Conservation (phyloP, 2,888 invertebrate species). For the Exephanes ischioxanthus region DNA sequence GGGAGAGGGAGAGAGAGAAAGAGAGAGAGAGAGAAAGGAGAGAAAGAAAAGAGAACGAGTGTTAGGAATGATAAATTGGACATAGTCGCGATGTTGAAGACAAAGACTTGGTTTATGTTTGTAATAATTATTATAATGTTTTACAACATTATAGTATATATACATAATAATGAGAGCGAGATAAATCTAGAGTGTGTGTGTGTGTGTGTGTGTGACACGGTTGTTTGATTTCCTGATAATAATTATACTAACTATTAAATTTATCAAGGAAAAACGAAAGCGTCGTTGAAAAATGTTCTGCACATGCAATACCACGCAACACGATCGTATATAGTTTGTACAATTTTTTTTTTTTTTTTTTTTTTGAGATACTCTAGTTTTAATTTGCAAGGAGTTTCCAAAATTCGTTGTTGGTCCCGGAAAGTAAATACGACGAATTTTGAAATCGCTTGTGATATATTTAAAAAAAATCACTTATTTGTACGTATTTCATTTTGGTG, state of each 20-base stretch:
- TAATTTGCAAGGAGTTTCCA: conserved; percentile 36
- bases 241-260: conserved; percentile 45
- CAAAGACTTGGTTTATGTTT: conserved; percentile 79
- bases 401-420: conserved; percentile 1
- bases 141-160: conserved; percentile 61
- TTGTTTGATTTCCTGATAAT: conserved; percentile 63
- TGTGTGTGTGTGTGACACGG: conserved; percentile 46
- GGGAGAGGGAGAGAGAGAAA: conserved; percentile 51
- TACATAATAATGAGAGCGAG: conserved; percentile 1
- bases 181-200: neutral
- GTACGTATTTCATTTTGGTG: conserved; percentile 82
- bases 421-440: conserved; percentile 22
- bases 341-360: conserved; percentile 45
- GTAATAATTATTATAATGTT: conserved; percentile 70
- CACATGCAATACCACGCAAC: conserved; percentile 74
- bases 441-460: conserved; percentile 50
- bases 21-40: conserved; percentile 50
- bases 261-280: conserved; percentile 44
- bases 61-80: conserved; percentile 65
- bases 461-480: conserved; percentile 67
- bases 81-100: conserved; percentile 74
- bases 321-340: conserved; percentile 69
- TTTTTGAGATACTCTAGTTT: conserved; percentile 39
- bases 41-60: conserved; percentile 50
- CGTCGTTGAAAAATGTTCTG: conserved; percentile 60